Percentiles rank a stretch among this genome's conserved stretches.
Conservation (phyloP, 1,140 invertebrate genomes). For the Potamilus streckersoni region DNA sequence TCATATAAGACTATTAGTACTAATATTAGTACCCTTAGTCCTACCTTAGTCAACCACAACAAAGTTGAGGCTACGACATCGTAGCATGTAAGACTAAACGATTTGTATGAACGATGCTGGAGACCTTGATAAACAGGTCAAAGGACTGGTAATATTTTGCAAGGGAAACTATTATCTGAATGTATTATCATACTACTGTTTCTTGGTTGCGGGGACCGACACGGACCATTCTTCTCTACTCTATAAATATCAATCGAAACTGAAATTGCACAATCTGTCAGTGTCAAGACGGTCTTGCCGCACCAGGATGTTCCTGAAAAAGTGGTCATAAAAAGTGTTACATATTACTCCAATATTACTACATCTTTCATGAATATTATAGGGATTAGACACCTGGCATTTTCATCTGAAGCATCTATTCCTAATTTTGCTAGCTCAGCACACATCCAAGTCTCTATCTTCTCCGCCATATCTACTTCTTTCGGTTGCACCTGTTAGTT, state of each 20-base stretch:
- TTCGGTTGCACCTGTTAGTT: too few species aligned
- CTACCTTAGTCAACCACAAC: too few species aligned
- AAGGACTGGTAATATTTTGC: too few species aligned
- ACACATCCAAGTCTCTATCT: conserved; percentile 24
- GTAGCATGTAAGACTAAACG: too few species aligned
- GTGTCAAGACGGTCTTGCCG: not conserved
- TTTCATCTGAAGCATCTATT: conserved; percentile 27
- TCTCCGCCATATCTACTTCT: not conserved
- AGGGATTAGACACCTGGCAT: conserved; percentile 7
- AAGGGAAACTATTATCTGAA: too few species aligned
- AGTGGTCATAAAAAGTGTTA: not conserved
- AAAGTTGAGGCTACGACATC: too few species aligned
- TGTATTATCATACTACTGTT: too few species aligned
- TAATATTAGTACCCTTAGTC: too few species aligned
- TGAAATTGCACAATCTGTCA: not conserved
- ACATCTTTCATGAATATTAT: not conserved
- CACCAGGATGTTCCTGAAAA: not conserved
- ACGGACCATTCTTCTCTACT: not conserved
- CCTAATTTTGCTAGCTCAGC: conserved; percentile 20
- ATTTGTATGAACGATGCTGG: too few species aligned
- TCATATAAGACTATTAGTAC: too few species aligned
- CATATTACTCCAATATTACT: conserved; percentile 4
- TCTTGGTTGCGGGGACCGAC: too few species aligned
- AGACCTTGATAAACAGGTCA: too few species aligned
- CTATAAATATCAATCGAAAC: not conserved